These are phyloP conservation scores for Drosophila bifasciata DNA, from an alignment of 1,140 invertebrate genomes.

Conservation along the genomic window DNA sequence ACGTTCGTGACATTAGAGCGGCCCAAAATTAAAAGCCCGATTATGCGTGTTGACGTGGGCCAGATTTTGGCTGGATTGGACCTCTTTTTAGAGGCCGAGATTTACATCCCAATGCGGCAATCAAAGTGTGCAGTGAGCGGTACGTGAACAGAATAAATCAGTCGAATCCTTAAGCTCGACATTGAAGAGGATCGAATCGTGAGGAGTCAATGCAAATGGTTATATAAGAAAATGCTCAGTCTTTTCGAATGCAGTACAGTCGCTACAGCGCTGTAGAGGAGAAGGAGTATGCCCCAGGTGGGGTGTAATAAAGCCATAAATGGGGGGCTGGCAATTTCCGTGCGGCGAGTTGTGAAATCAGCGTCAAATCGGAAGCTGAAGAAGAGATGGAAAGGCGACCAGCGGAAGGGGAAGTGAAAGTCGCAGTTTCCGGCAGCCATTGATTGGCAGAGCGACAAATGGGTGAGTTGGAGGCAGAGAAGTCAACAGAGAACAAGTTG, in stretches of 20 bases:
- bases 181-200: conserved; percentile 13
- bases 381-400: neutral
- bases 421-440: conserved; percentile 45
- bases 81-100: conserved; percentile 25
- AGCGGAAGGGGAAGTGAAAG: conserved; percentile 18
- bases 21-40: conserved; percentile 53
- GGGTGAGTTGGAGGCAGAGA: neutral
- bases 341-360: conserved; percentile 53
- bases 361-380: conserved; percentile 31
- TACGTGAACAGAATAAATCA: conserved; percentile 58
- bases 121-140: conserved; percentile 47
- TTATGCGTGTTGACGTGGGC: conserved; percentile 54
- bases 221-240: conserved; percentile 33
- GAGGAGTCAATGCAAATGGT: conserved; percentile 12
- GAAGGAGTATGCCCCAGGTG: neutral
- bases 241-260: conserved; percentile 35
- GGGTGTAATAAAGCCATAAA: conserved; percentile 40
- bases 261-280: neutral
- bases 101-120: conserved; percentile 55
- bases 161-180: conserved; percentile 12
- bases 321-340: conserved; percentile 53
- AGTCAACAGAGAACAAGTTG: conserved; percentile 12
- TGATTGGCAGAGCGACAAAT: conserved; percentile 37
- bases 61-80: conserved; percentile 32
- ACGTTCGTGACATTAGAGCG: conserved; percentile 32